phyloP scores from a whole-genome alignment of 2,113 vertebrate species.

The Emydura subglobosa region DNA sequence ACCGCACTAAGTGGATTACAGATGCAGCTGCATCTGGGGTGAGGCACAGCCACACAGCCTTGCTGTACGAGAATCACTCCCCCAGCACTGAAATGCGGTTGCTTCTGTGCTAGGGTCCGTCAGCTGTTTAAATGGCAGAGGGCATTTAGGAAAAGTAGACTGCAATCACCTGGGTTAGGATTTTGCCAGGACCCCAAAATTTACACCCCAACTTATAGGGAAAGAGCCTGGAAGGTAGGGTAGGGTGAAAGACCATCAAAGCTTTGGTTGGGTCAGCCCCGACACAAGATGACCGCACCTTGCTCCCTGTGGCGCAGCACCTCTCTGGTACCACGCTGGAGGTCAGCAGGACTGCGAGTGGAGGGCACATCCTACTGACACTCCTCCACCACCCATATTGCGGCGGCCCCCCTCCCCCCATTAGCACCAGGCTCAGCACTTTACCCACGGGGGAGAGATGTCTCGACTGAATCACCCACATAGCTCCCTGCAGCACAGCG shows the following conservation, averaged over 20 bases:
- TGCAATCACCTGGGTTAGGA: neutral
- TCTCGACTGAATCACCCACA: no score
- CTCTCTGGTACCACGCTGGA: no score
- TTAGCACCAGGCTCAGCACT: neutral
- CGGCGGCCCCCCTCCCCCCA: no score
- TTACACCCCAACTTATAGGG: neutral
- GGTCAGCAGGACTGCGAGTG: no score
- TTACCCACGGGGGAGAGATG: no score
- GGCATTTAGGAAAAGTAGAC: no score
- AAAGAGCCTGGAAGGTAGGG: neutral
- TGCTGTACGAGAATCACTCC: neutral
- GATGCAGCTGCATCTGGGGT: no score
- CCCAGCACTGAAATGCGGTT: neutral
- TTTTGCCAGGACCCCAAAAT: neutral
- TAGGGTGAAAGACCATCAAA: neutral
- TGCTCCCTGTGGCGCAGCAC: neutral
- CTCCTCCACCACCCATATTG: no score
- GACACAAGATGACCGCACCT: neutral
- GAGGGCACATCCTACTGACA: neutral
- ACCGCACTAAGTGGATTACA: neutral
- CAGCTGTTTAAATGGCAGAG: neutral
- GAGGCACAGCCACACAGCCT: no score
- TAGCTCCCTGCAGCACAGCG: neutral
- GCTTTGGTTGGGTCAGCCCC: neutral
- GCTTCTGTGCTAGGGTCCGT: neutral